These are phyloP conservation scores for Zeus faber DNA, from an alignment of 2,113 vertebrate species.

Conservation along the genomic window DNA sequence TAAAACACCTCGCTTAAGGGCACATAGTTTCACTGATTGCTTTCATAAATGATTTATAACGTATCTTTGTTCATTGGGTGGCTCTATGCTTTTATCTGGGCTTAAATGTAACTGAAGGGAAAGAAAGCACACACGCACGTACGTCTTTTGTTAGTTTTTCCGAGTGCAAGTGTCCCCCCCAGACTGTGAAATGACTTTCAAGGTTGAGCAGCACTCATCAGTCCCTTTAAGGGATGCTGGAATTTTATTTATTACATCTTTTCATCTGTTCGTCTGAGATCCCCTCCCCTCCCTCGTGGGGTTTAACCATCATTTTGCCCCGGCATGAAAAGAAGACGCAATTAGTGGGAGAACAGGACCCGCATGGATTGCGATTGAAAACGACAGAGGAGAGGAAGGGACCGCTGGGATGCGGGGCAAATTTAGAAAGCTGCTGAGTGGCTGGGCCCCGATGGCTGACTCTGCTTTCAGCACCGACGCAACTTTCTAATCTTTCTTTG, in stretches of 20 bases:
- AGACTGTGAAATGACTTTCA: slow-evolving; percentile 42
- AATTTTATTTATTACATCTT: slow-evolving; percentile 20
- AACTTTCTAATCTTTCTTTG: slow-evolving; percentile 34
- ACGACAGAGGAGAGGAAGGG: not conserved
- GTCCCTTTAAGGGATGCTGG: slow-evolving; percentile 21
- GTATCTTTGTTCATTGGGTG: no score
- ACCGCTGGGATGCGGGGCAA: slow-evolving; percentile 15
- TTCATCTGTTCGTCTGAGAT: slow-evolving; percentile 26
- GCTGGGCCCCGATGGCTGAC: slow-evolving; percentile 14
- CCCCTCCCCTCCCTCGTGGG: slow-evolving; percentile 32
- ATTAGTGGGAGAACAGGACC: slow-evolving; percentile 32
- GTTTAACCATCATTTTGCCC: slow-evolving; percentile 19
- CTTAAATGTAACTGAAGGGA: no score
- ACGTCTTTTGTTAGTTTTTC: slow-evolving; percentile 11
- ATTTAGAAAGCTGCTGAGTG: slow-evolving; percentile 22
- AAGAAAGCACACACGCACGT: slow-evolving; percentile 40
- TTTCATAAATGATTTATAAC: no score
- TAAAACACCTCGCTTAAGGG: no score
- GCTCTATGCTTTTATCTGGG: no score
- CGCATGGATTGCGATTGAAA: slow-evolving; percentile 21
- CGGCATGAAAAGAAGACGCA: slow-evolving; percentile 20
- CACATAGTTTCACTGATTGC: no score
- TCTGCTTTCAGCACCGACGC: slow-evolving; percentile 20
- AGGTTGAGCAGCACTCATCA: slow-evolving; percentile 31
- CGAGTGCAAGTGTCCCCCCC: not conserved